phyloP scores from a whole-genome alignment of 2,888 invertebrate species.

The Apotomis turbidana region DNA sequence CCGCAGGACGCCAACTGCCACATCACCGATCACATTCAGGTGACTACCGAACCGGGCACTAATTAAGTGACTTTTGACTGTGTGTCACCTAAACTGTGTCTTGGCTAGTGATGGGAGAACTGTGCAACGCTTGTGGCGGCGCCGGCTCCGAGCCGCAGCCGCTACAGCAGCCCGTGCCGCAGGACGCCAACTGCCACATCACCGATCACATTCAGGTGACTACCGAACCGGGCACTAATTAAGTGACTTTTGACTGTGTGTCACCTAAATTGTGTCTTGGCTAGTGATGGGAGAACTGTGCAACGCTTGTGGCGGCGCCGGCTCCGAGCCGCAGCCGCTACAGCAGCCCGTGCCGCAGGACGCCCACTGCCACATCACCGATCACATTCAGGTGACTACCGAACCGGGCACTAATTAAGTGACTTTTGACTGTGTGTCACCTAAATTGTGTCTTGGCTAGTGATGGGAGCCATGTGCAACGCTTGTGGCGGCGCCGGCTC shows the following conservation, averaged over 20 bases:
- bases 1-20: slow-evolving; percentile 98
- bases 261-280: slow-evolving; percentile 89
- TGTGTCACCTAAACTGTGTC: slow-evolving; percentile 81
- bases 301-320: slow-evolving; percentile 82
- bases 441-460: slow-evolving; percentile 92
- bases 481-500: slow-evolving; percentile 66
- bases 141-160: slow-evolving; percentile 70
- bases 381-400: slow-evolving; percentile 91
- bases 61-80: too few species aligned
- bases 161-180: slow-evolving; percentile 94
- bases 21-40: slow-evolving; percentile 98
- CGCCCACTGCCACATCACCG: slow-evolving; percentile 97
- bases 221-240: too few species aligned
- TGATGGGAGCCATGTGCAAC: slow-evolving; percentile 97
- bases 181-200: slow-evolving; percentile 97
- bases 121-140: slow-evolving; percentile 88
- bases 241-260: too few species aligned
- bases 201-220: slow-evolving; percentile 96
- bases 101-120: slow-evolving; percentile 98
- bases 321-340: slow-evolving; percentile 78
- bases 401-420: too few species aligned
- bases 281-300: slow-evolving; percentile 97
- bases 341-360: slow-evolving; percentile 97
- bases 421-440: too few species aligned
- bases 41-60: slow-evolving; percentile 45